phyloP scores from a whole-genome alignment of 1,140 invertebrate genomes.

The Andricus grossulariae region DNA sequence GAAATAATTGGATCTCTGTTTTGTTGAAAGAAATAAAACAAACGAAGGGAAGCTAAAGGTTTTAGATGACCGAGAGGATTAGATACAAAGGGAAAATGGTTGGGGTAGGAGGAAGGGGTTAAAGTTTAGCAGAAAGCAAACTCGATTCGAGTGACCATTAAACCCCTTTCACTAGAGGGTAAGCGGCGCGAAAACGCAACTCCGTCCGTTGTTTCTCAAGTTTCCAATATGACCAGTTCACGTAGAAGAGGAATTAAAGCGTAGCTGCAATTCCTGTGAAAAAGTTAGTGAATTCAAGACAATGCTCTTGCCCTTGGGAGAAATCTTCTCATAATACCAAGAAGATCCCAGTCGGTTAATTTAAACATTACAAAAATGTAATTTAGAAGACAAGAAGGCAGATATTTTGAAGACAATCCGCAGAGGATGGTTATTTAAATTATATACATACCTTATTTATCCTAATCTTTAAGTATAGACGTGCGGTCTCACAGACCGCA shows the following conservation, averaged over 20 bases:
- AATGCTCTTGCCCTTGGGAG: neutral
- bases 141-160: conserved; percentile 60
- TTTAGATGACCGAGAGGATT: neutral
- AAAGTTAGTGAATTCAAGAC: conserved; percentile 41
- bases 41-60: neutral
- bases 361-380: too few species aligned
- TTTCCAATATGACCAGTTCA: conserved; percentile 47
- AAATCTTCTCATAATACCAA: conserved; percentile 8
- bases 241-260: conserved; percentile 35
- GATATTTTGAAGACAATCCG: too few species aligned
- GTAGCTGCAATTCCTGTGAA: conserved; percentile 50
- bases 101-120: neutral
- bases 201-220: conserved; percentile 54
- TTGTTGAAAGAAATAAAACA: too few species aligned
- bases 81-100: neutral
- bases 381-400: too few species aligned
- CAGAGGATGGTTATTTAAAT: too few species aligned
- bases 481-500: too few species aligned
- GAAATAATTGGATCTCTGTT: neutral
- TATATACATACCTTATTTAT: too few species aligned
- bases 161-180: conserved; percentile 42
- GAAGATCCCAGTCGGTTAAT: neutral
- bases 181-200: conserved; percentile 47
- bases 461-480: too few species aligned
- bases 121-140: conserved; percentile 45